Percentiles rank a stretch among this genome's conserved stretches.
phyloP scores from a whole-genome alignment of 1,140 invertebrate species.

The Mercenaria mercenaria region DNA sequence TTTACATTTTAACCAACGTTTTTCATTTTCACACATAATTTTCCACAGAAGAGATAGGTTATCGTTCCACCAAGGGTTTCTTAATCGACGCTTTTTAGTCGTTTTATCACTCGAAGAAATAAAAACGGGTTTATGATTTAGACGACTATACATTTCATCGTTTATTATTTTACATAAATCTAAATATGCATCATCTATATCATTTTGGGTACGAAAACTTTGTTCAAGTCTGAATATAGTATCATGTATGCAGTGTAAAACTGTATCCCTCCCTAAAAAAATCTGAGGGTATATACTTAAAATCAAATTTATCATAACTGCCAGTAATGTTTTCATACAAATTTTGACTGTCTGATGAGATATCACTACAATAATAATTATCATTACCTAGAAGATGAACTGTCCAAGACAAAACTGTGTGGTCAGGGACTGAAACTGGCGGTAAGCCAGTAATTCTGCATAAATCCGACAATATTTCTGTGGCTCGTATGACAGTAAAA shows the following conservation, averaged over 20 bases:
- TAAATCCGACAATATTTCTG: neutral
- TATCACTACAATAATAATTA: too few relatives aligned
- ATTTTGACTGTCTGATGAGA: too few relatives aligned
- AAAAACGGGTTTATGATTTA: neutral
- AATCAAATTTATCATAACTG: too few relatives aligned
- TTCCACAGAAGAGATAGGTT: neutral
- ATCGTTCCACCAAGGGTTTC: conserved; percentile 18
- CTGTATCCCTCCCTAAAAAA: too few relatives aligned
- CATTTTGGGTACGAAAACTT: neutral
- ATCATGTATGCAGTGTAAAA: too few relatives aligned
- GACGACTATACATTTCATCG: neutral
- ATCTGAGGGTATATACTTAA: too few relatives aligned
- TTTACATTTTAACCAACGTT: conserved; percentile 8
- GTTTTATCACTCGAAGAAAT: neutral
- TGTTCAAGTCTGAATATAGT: neutral
- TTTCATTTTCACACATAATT: neutral
- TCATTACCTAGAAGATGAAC: too few relatives aligned
- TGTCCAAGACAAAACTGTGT: too few relatives aligned
- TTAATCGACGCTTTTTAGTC: neutral
- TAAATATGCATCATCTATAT: neutral
- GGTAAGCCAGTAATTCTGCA: too few relatives aligned
- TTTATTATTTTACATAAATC: neutral
- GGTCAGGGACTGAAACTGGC: too few relatives aligned
- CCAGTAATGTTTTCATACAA: too few relatives aligned
- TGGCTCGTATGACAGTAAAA: neutral